Evolutionary conservation across 2,888 invertebrate species (phyloP).

Genomic region (Agriopis marginaria): DNA sequence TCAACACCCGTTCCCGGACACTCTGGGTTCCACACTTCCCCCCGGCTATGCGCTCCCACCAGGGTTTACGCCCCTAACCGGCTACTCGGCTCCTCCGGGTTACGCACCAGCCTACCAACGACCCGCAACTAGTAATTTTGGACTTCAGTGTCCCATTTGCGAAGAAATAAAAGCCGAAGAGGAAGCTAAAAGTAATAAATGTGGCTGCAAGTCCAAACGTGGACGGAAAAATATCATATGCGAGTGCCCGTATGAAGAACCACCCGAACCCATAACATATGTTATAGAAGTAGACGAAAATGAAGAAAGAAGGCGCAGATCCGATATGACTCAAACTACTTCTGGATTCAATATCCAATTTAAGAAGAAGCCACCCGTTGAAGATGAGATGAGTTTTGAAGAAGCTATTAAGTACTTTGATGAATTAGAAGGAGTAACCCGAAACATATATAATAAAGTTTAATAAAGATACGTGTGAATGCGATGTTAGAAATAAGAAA

Average conservation of each 20-base stretch:
- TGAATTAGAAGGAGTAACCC: constrained; percentile 33
- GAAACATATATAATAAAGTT: constrained; percentile 1
- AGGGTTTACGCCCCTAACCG: not conserved
- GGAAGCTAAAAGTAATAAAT: not conserved
- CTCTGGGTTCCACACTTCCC: no score
- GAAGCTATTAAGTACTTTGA: constrained; percentile 54
- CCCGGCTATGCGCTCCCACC: not conserved
- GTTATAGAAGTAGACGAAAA: constrained; percentile 33
- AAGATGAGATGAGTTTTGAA: constrained; percentile 57
- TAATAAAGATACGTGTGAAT: constrained; percentile 21
- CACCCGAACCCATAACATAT: constrained; percentile 9
- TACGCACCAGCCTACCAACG: not conserved
- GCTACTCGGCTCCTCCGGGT: not conserved
- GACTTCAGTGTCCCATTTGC: constrained; percentile 13
- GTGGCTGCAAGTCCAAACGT: constrained; percentile 1
- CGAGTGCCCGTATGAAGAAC: constrained; percentile 38
- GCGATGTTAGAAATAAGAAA: constrained; percentile 22
- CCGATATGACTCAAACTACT: constrained; percentile 59
- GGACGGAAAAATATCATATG: constrained; percentile 15
- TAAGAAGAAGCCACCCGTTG: constrained; percentile 42
- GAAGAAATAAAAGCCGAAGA: constrained; percentile 19
- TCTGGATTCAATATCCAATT: constrained; percentile 62
- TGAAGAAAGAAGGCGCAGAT: constrained; percentile 51
- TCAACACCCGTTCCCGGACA: not conserved
- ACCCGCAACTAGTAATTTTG: not conserved